A percentile compares a stretch with the other conserved stretches of the same genome.
These are phyloP conservation scores for Zelostemma sp. DNA, from an alignment of 1,140 invertebrate species.

Conservation along the genomic window DNA sequence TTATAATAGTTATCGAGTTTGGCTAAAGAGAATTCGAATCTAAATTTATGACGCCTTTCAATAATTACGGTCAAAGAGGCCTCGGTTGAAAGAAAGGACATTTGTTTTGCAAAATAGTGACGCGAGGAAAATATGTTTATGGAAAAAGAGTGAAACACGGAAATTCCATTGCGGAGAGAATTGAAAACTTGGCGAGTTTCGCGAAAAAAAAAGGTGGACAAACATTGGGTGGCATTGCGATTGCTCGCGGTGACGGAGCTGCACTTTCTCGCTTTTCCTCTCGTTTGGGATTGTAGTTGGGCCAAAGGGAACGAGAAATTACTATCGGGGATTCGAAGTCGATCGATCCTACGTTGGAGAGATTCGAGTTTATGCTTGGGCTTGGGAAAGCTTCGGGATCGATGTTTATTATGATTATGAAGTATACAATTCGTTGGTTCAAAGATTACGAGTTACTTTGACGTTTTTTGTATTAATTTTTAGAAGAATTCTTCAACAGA, in stretches of 20 bases:
- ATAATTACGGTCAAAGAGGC: no score
- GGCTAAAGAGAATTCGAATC: no score
- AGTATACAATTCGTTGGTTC: no score
- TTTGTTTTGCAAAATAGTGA: no score
- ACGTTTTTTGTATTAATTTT: no score
- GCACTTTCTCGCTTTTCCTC: slow-evolving; percentile 8
- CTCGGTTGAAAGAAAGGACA: no score
- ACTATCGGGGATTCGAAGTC: slow-evolving; percentile 35
- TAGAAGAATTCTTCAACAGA: no score
- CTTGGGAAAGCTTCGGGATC: no score
- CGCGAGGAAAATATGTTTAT: not conserved
- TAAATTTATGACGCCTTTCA: no score
- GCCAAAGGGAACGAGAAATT: slow-evolving; percentile 10
- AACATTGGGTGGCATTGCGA: slow-evolving; percentile 11
- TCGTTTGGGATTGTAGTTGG: not conserved
- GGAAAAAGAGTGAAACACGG: not conserved
- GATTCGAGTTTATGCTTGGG: no score
- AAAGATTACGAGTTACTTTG: no score
- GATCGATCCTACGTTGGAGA: slow-evolving; percentile 15
- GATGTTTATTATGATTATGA: no score
- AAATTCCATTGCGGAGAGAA: slow-evolving; percentile 28
- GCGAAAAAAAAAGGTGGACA: slow-evolving; percentile 1
- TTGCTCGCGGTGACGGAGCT: slow-evolving; percentile 7
- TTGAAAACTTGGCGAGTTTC: slow-evolving; percentile 45
- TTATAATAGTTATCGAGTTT: not conserved